Conservation (phyloP, 2,888 invertebrate species). For the Synergus japonicus region DNA sequence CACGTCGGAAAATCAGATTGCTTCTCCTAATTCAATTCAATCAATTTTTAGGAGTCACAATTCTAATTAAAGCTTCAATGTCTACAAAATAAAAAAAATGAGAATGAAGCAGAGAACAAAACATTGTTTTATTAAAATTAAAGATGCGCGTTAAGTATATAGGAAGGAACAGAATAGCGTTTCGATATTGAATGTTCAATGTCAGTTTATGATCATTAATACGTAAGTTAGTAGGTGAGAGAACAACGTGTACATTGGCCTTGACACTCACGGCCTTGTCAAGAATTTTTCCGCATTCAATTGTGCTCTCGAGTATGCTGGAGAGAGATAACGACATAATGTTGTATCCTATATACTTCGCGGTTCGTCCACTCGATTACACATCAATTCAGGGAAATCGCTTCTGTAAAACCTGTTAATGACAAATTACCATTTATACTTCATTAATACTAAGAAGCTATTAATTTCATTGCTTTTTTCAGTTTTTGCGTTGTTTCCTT, state of each 20-base stretch:
- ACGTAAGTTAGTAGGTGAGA: constrained; percentile 61
- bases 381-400: constrained; percentile 9
- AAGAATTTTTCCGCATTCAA: constrained; percentile 71
- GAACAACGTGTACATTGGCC: constrained; percentile 58
- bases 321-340: constrained; percentile 27
- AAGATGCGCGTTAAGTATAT: neutral
- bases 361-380: constrained; percentile 13
- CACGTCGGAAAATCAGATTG: constrained; percentile 52
- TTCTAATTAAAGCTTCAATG: too few relatives aligned
- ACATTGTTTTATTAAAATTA: neutral
- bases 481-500: neutral
- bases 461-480: neutral
- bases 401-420: constrained; percentile 5
- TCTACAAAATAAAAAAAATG: too few relatives aligned
- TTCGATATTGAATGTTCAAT: constrained; percentile 43
- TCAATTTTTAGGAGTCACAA: too few relatives aligned
- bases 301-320: constrained; percentile 55
- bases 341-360: neutral
- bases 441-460: neutral
- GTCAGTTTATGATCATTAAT: constrained; percentile 46
- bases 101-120: neutral
- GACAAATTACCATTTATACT: neutral
- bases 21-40: neutral
- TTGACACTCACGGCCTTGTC: constrained; percentile 71
- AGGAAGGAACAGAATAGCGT: neutral